Evolutionary conservation across 2,113 vertebrate genomes (phyloP), one percentile per base, ranked within the genome.

Genomic region (Laterallus jamaicensis): DNA sequence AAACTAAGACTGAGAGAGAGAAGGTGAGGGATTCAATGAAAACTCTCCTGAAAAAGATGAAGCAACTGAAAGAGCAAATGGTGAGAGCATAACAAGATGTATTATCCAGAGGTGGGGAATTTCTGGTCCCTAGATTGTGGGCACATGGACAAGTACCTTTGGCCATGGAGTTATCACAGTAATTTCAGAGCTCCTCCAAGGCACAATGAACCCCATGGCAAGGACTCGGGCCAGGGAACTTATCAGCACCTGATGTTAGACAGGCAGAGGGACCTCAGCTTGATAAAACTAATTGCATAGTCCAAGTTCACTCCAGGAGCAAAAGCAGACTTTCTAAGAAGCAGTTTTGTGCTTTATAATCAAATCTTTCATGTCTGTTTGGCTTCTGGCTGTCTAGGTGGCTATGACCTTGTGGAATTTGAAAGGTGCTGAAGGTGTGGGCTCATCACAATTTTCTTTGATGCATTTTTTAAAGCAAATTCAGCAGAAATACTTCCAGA

Each of bases 401-500:
- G 22, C 8, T 39, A 49, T 2, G 18, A 82, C 78, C 82, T 68
- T 73, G 82, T 39, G 40, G 92, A 29, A 74, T 55, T 12, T 66
- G 78, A 82, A 73, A 78, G 88, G 47, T 42, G 60, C 15, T 50
- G 54, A 55, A 60, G 71, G 73, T 26, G 31, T 73, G 64, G 39
- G 59, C 35, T 78, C 59, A 11, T 62, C 1, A 10, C 32, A 73
- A 44, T 73, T 78, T 74, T 15, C 71, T 82, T 68, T 91, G 82
- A 91, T 78, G 78, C 54, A 19, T 44, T 35, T 82, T 73, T 82
- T 78, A 44, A 59, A 78, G 82, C 59, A 62, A 37, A 78, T 56
- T 91, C 92, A 91, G 88, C 78, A 91, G 71, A 87, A 91, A 87
- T 44, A 35, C 31, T 73, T 79, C 59, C 77, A 82, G 66, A n/a